These are phyloP conservation scores for Gallinago media DNA, from an alignment of 2,113 vertebrate genomes.

Conservation along the genomic window DNA sequence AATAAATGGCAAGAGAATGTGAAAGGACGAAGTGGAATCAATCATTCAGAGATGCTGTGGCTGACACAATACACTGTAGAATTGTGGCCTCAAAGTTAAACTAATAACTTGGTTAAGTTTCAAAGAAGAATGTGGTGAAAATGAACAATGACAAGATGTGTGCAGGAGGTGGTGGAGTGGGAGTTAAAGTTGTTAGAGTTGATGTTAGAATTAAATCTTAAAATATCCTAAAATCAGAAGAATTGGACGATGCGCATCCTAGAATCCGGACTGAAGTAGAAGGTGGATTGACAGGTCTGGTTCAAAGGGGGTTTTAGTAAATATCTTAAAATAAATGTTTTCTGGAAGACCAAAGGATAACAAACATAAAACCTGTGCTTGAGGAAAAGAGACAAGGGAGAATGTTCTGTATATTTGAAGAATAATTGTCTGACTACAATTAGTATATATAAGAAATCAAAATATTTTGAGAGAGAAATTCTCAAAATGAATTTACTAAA, in stretches of 20 bases:
- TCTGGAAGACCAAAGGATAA: neutral
- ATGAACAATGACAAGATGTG: neutral
- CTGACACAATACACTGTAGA: neutral
- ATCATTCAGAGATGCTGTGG: neutral
- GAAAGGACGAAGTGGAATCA: neutral
- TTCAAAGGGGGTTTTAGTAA: rapidly evolving
- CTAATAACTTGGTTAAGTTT: neutral
- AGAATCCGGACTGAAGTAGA: neutral
- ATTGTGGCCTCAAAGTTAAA: neutral
- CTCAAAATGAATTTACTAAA: neutral
- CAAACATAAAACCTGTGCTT: neutral
- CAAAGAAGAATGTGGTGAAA: neutral
- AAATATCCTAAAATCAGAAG: neutral
- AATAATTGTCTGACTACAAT: neutral
- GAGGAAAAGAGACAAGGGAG: neutral
- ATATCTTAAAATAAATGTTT: neutral
- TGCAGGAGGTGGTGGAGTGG: neutral
- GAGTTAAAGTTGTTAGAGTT: neutral
- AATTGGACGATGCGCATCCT: rapidly evolving
- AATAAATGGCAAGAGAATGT: neutral
- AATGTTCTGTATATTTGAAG: rapidly evolving
- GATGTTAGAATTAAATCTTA: neutral
- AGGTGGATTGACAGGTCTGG: neutral
- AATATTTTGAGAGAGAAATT: neutral
- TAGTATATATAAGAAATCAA: neutral